Evolutionary conservation across 92 coral and sea anemone genomes (phyloP).

Genomic region (Phenganax subtilis): DNA sequence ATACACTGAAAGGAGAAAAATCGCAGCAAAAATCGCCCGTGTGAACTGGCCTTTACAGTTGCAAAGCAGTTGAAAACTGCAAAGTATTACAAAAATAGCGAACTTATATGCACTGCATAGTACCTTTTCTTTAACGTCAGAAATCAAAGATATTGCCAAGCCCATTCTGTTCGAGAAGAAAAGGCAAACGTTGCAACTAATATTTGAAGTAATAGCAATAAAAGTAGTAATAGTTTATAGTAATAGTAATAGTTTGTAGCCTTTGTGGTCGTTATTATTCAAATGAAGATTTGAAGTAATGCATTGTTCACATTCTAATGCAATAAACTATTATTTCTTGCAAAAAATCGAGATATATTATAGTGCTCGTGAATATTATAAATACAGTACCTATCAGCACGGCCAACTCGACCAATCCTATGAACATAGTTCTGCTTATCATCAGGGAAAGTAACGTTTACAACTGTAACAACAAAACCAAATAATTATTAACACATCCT

Average conservation of each 20-base stretch:
- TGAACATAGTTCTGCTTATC: constrained; percentile 95
- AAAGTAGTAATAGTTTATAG: too few species aligned
- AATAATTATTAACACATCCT: background rate
- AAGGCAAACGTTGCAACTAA: background rate
- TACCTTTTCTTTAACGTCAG: constrained; percentile 96
- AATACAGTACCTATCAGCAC: constrained; percentile 72
- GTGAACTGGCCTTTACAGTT: background rate
- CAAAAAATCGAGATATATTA: background rate
- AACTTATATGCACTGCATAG: background rate
- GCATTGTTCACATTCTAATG: too few species aligned
- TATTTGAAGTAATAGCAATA: background rate
- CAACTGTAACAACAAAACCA: constrained; percentile 48
- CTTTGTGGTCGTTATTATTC: too few species aligned
- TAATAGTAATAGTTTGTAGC: too few species aligned
- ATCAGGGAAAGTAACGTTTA: constrained; percentile 90
- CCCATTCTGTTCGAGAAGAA: constrained; percentile 70
- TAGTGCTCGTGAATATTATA: too few species aligned
- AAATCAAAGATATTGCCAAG: constrained; percentile 75
- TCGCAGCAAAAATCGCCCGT: too few species aligned
- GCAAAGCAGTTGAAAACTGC: background rate
- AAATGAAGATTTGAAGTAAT: background rate
- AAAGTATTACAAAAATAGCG: background rate
- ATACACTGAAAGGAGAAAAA: too few species aligned
- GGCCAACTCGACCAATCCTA: constrained; percentile 96
- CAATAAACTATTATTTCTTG: too few species aligned